These are phyloP conservation scores for Caenorhabditis doughertyi DNA, from an alignment of 2,888 invertebrate genomes.

Conservation along the genomic window DNA sequence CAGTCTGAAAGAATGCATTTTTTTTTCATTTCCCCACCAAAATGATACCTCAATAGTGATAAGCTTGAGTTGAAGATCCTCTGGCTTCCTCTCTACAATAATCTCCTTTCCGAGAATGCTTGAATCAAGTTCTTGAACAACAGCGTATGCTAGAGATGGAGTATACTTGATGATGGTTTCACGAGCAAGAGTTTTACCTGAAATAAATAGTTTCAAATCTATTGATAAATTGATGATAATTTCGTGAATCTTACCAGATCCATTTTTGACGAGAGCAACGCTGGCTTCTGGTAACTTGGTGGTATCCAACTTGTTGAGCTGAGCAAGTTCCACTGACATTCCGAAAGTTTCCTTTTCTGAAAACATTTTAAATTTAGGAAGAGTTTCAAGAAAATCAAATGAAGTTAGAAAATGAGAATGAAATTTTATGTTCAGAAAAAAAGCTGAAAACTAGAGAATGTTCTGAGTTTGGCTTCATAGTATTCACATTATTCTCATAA, in stretches of 20 bases:
- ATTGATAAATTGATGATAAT: neutral
- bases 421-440: neutral
- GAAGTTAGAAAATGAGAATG: neutral
- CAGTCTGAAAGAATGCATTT: slow-evolving; percentile 68
- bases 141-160: slow-evolving; percentile 78
- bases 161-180: slow-evolving; percentile 79
- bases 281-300: slow-evolving; percentile 50
- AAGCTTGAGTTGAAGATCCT: slow-evolving; percentile 76
- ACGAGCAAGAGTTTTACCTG: slow-evolving; percentile 76
- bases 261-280: slow-evolving; percentile 47
- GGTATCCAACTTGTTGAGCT: slow-evolving; percentile 34
- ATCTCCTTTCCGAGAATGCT: slow-evolving; percentile 67
- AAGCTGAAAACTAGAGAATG: no score
- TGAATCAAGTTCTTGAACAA: slow-evolving; percentile 64
- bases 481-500: no score
- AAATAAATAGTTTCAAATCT: slow-evolving; percentile 47
- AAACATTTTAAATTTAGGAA: neutral
- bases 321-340: slow-evolving; percentile 45
- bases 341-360: neutral
- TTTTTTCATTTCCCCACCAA: neutral
- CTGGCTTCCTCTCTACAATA: slow-evolving; percentile 70
- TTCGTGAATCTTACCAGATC: slow-evolving; percentile 21
- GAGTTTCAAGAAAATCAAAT: neutral
- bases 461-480: no score
- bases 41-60: slow-evolving; percentile 73